phyloP scores from a whole-genome alignment of 2,888 invertebrate genomes.

The Yponomeuta malinellus region DNA sequence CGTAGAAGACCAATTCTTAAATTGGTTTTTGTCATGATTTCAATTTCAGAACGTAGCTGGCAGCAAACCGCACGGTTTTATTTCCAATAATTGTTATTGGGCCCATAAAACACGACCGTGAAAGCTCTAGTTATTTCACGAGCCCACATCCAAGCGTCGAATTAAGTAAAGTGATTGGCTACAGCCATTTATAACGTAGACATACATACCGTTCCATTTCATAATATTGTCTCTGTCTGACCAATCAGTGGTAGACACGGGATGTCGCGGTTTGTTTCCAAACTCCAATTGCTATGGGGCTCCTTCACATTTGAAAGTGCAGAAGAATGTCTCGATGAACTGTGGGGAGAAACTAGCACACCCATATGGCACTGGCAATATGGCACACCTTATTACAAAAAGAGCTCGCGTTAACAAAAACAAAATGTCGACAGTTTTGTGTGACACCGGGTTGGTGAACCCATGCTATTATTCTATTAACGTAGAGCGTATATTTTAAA shows the following conservation, averaged over 20 bases:
- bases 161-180: neutral
- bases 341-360: no score
- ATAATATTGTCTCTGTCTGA: conserved; percentile 15
- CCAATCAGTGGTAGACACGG: conserved; percentile 10
- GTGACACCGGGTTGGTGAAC: no score
- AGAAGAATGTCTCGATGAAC: neutral
- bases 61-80: neutral
- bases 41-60: neutral
- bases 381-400: no score
- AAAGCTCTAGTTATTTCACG: conserved; percentile 1
- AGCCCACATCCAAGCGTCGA: neutral
- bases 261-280: neutral
- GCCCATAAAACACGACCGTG: conserved; percentile 8
- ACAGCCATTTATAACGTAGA: conserved; percentile 4
- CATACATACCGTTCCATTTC: conserved; percentile 6
- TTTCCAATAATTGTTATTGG: neutral
- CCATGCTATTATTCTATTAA: no score
- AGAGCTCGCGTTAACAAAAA: no score
- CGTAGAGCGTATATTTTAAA: no score
- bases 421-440: no score
- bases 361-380: no score
- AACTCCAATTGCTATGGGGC: neutral
- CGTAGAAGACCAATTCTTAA: neutral
- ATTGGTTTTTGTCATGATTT: neutral
- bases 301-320: neutral